Evolutionary conservation across 2,888 invertebrate species (phyloP), one percentile per base, ranked within the genome.

Genomic region (Alitta virens): DNA sequence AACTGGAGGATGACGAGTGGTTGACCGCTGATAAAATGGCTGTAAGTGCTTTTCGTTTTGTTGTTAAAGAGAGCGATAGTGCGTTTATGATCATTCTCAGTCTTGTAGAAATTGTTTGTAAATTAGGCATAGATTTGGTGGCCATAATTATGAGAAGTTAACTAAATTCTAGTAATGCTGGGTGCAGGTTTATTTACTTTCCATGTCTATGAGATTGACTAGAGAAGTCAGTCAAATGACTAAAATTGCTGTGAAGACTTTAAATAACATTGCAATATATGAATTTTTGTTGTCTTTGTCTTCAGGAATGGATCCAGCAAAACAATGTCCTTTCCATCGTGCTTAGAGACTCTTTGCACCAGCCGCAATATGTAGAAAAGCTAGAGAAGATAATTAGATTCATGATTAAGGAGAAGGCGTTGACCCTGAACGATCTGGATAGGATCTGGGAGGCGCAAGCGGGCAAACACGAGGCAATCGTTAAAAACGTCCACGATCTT

Each of bases 381-480:
- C 84, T 98, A 78, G 97, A 98, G 81, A 97, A 96, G 85, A 96
- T 98, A 80, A 87, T 98, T 72, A 88, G 97, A 65, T 98, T 98
- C 84, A 91, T 97, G 80, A 96, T 97, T 74, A 97, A 97, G 71
- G 83, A 84, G 68, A 83, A 83, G 62, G 90, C 94, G 0, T 84
- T 98, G 63, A 92, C 93, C 2, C 84, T 92, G 57, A 90, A 91
- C 71, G 97, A 98, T 82, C 85, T 98, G 72, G 96, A 97, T 79
- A 92, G 92, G 16, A 91, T 98, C 68, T 98, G 97, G 97, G 91
- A 91, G 60, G 96, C 97, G 2, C 97, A 97, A 78, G 91, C 91
- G 64, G 96, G 95, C 18, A 97, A 97, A 83, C 97, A 97, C 82
- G 97, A 97, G 82, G 96, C 96, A 9, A 98, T 98, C 73, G 97